phyloP scores from a whole-genome alignment of 2,888 invertebrate genomes.

The Macaria liturata region DNA sequence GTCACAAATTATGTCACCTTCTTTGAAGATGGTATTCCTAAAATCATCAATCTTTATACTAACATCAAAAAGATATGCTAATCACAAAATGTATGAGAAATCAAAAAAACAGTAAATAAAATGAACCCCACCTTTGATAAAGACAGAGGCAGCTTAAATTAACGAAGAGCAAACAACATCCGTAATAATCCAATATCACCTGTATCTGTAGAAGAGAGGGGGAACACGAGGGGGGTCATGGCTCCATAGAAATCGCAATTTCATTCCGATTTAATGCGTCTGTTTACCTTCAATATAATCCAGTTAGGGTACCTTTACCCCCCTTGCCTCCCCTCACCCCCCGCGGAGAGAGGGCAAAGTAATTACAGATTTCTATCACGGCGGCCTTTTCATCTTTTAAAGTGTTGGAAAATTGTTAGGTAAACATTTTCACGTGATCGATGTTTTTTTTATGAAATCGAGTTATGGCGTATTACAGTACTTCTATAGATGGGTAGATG shows the following conservation, averaged over 20 bases:
- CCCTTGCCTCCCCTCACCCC: not conserved
- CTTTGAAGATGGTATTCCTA: no score
- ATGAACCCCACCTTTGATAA: no score
- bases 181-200: constrained; percentile 27
- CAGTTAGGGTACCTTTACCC: constrained; percentile 48
- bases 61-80: not conserved
- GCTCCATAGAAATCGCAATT: constrained; percentile 67
- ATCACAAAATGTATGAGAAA: not conserved
- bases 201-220: constrained; percentile 32
- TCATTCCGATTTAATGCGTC: constrained; percentile 73
- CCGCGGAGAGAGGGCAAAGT: constrained; percentile 24
- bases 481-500: no score
- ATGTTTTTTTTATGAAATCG: constrained; percentile 2
- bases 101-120: not conserved
- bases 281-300: constrained; percentile 76
- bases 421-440: constrained; percentile 16
- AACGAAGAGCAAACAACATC: constrained; percentile 10
- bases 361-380: constrained; percentile 52
- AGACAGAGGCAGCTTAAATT: not conserved
- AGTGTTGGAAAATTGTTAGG: constrained; percentile 18
- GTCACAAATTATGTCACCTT: no score
- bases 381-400: constrained; percentile 26
- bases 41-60: no score
- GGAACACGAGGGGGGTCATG: constrained; percentile 22
- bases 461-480: not conserved